phyloP scores from a whole-genome alignment of 2,888 invertebrate species.

The Bembecia ichneumoniformis region DNA sequence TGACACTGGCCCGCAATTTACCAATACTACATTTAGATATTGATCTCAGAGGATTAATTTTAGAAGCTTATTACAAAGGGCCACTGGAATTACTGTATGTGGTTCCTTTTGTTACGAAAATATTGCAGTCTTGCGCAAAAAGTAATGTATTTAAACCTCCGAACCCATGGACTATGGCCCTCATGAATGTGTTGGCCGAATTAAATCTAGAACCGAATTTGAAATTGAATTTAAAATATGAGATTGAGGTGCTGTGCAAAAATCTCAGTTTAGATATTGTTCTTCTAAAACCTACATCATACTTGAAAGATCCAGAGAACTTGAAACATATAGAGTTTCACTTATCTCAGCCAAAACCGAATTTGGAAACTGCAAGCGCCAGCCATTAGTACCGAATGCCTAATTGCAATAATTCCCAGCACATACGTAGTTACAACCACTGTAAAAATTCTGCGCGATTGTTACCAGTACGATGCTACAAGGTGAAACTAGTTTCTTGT shows the following conservation, averaged over 20 bases:
- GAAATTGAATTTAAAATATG: conserved; percentile 98
- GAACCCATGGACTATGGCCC: conserved; percentile 98
- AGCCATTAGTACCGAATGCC: conserved; percentile 40
- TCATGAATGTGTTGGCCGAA: conserved; percentile 97
- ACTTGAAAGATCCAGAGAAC: conserved; percentile 91
- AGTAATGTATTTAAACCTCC: conserved; percentile 96
- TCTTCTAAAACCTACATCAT: conserved; percentile 87
- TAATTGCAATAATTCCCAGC: conserved; percentile 55
- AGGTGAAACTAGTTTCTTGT: conserved; percentile 45
- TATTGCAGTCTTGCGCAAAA: conserved; percentile 95
- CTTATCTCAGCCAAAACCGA: conserved; percentile 83
- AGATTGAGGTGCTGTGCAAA: conserved; percentile 98
- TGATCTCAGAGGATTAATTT: conserved; percentile 93
- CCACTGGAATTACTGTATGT: conserved; percentile 98
- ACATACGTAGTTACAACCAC: conserved; percentile 18
- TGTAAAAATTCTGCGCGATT: conserved; percentile 58
- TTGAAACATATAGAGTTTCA: conserved; percentile 88
- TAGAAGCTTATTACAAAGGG: conserved; percentile 98
- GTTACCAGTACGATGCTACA: conserved; percentile 25
- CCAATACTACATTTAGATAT: conserved; percentile 94
- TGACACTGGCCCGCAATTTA: conserved; percentile 93
- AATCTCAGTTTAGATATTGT: conserved; percentile 89
- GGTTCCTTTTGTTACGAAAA: conserved; percentile 99
- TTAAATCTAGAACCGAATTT: conserved; percentile 96
- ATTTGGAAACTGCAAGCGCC: conserved; percentile 49